phyloP scores from a whole-genome alignment of 2,797 vertebrate genomes.

The Betta splendens region DNA sequence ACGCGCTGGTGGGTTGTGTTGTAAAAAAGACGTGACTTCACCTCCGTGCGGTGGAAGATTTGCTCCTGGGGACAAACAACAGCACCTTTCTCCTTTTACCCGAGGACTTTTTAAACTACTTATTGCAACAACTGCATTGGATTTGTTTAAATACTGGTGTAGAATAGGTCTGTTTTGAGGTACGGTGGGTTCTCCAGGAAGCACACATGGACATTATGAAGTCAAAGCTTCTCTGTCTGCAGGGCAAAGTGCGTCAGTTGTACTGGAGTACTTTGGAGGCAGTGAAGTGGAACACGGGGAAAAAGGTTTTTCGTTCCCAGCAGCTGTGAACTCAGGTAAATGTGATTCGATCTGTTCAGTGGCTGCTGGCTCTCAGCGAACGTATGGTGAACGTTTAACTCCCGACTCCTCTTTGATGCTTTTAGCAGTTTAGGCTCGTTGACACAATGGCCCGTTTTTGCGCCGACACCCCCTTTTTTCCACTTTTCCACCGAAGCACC shows the following conservation, averaged over 20 bases:
- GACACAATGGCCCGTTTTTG: not conserved
- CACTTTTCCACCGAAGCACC: not conserved
- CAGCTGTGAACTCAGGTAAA: slow-evolving; percentile 21
- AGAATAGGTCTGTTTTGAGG: slow-evolving; percentile 28
- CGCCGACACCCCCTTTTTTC: not conserved
- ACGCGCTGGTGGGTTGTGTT: slow-evolving; percentile 5
- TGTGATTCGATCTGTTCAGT: slow-evolving; percentile 17
- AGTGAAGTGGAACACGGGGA: not conserved
- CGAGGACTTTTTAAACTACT: slow-evolving; percentile 2
- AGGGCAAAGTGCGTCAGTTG: not conserved
- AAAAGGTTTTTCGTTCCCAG: not conserved
- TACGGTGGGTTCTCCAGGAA: not conserved
- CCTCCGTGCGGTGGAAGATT: slow-evolving; percentile 1
- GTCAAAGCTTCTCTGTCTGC: not conserved
- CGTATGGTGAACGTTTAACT: slow-evolving; percentile 3
- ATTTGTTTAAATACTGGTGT: slow-evolving; percentile 36
- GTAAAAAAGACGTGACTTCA: not conserved
- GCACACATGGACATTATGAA: not conserved
- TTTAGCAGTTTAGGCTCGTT: slow-evolving; percentile 5
- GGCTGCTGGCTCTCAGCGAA: slow-evolving; percentile 1
- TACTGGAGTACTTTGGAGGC: slow-evolving; percentile 2
- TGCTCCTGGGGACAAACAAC: not conserved
- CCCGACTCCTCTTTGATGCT: too few relatives aligned
- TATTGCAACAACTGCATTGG: not conserved
- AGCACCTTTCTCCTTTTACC: slow-evolving; percentile 2